Evolutionary conservation across 2,797 vertebrate species (phyloP).

Genomic region (Trematomus bernacchii): DNA sequence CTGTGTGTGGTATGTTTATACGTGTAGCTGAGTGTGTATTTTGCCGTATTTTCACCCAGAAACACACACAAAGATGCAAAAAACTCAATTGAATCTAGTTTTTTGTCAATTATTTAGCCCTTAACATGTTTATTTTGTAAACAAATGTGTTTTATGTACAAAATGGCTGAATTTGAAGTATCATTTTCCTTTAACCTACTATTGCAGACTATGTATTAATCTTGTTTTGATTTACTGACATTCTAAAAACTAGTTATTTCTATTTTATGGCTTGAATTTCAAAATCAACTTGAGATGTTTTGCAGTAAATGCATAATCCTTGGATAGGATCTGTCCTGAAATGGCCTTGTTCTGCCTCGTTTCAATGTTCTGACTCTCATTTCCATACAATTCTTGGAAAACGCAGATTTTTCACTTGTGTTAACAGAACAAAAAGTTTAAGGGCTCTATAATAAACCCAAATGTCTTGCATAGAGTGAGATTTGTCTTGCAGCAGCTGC

Average conservation of each 20-base stretch:
- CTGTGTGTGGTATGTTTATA: slow-evolving; percentile 31
- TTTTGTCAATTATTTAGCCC: neutral
- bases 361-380: neutral
- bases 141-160: accelerated
- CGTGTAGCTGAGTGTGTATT: neutral
- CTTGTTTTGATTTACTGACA: neutral
- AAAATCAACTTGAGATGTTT: neutral
- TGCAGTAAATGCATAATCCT: neutral
- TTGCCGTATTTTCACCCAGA: neutral
- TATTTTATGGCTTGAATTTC: neutral
- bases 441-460: neutral
- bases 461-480: slow-evolving; percentile 28
- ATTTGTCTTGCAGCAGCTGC: slow-evolving; percentile 36
- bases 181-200: neutral
- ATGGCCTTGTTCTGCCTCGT: neutral
- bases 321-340: neutral
- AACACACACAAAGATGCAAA: neutral
- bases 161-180: neutral
- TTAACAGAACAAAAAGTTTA: neutral
- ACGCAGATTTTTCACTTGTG: neutral
- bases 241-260: neutral
- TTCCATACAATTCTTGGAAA: accelerated
- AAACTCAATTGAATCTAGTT: neutral
- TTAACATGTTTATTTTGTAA: neutral
- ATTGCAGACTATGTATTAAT: neutral